Evolutionary conservation across 35 echinoderm and acorn worm species (phyloP).

Genomic region (Anneissia japonica): DNA sequence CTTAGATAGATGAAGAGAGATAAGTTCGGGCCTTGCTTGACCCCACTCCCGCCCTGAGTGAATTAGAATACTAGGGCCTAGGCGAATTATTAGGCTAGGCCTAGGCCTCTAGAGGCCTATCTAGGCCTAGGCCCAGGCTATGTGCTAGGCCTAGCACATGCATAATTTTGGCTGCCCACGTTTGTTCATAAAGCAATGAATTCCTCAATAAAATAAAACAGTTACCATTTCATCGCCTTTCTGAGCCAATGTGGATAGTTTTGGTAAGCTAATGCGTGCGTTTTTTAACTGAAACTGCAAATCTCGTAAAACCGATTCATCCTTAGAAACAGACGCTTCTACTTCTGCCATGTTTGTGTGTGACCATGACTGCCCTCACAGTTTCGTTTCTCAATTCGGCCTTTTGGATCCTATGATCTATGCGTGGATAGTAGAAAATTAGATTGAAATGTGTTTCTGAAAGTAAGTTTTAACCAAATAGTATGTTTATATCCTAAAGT

Average conservation of each 20-base stretch:
- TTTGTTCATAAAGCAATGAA: not conserved
- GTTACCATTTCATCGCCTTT: slow-evolving; percentile 22
- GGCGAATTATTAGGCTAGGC: too few relatives aligned
- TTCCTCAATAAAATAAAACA: not conserved
- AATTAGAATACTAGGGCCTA: too few relatives aligned
- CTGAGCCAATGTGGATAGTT: slow-evolving; percentile 14
- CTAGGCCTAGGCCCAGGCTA: not conserved
- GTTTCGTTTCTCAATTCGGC: not conserved
- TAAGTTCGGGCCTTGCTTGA: too few relatives aligned
- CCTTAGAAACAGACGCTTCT: not conserved
- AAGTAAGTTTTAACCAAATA: too few relatives aligned
- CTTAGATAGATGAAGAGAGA: too few relatives aligned
- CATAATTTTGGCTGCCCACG: not conserved
- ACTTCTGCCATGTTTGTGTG: not conserved
- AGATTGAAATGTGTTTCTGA: too few relatives aligned
- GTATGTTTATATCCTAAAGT: too few relatives aligned
- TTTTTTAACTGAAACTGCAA: slow-evolving; percentile 7
- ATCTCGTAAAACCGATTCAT: slow-evolving; percentile 12
- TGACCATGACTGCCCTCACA: not conserved
- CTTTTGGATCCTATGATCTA: too few relatives aligned
- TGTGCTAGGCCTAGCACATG: not conserved
- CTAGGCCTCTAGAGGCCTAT: not conserved
- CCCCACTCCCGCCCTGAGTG: too few relatives aligned
- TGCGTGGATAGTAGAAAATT: too few relatives aligned
- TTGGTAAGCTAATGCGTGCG: slow-evolving; percentile 22